Conservation (phyloP, 2,888 invertebrate genomes). For the Agrotis clavis region DNA sequence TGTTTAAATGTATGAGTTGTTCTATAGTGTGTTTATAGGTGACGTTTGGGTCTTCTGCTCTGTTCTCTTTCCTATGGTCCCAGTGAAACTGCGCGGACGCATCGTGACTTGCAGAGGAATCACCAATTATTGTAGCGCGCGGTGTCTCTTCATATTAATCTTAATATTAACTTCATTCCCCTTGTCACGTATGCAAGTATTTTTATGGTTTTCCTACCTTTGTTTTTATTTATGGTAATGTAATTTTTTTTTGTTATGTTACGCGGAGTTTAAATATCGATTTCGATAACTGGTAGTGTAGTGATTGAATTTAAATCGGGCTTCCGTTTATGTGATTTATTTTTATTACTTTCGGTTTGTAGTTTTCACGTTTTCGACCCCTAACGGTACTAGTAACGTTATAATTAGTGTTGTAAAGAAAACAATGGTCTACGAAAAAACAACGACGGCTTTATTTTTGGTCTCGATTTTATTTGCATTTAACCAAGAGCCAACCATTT, state of each 20-base stretch:
- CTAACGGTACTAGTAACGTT: constrained; percentile 8
- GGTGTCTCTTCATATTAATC: constrained; percentile 77
- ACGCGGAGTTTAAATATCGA: constrained; percentile 66
- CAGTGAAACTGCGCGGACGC: constrained; percentile 77
- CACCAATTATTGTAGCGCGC: constrained; percentile 74
- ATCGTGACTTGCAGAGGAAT: constrained; percentile 86
- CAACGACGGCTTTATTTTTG: background rate
- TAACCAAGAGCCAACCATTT: background rate
- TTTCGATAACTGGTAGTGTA: constrained; percentile 58
- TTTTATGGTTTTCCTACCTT: constrained; percentile 71
- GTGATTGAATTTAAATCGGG: constrained; percentile 56
- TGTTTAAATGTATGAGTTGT: background rate
- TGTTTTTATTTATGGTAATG: constrained; percentile 67
- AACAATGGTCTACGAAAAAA: background rate
- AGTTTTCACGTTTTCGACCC: constrained; percentile 18
- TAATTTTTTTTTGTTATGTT: constrained; percentile 57
- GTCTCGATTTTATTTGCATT: background rate
- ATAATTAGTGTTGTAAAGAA: constrained; percentile 11
- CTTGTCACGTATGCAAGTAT: constrained; percentile 65
- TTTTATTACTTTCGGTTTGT: constrained; percentile 23
- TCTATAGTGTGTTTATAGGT: background rate
- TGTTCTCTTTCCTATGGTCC: constrained; percentile 9
- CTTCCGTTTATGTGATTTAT: constrained; percentile 59
- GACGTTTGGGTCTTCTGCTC: constrained; percentile 38
- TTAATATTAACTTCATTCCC: constrained; percentile 80